Evolutionary conservation across 2,888 invertebrate species (phyloP).

Genomic region (Anorthoa munda): DNA sequence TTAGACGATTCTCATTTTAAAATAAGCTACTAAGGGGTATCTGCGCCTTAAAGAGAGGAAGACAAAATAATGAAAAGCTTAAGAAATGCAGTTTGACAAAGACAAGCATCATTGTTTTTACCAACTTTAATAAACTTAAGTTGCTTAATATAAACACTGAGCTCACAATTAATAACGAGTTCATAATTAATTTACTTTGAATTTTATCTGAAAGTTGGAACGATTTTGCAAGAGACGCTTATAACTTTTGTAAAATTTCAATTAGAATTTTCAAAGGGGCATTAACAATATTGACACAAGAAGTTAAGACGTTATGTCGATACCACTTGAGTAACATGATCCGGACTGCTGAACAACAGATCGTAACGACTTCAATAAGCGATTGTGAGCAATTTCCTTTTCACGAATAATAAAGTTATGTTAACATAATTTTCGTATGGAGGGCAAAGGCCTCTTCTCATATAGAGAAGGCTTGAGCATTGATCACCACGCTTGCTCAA

Average conservation of each 20-base stretch:
- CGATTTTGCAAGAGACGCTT: slow-evolving; percentile 16
- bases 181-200: slow-evolving; percentile 54
- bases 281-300: slow-evolving; percentile 43
- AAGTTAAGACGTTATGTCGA: slow-evolving; percentile 46
- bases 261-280: slow-evolving; percentile 44
- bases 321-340: slow-evolving; percentile 30
- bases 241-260: slow-evolving; percentile 40
- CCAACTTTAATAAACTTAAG: slow-evolving; percentile 11
- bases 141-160: slow-evolving; percentile 7
- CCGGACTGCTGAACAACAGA: slow-evolving; percentile 18
- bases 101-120: neutral
- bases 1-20: no score
- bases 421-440: neutral
- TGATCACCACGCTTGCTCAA: no score
- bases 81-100: slow-evolving; percentile 22
- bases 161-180: slow-evolving; percentile 25
- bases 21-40: no score
- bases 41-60: neutral
- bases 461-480: no score
- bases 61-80: neutral
- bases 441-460: no score
- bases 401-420: slow-evolving; percentile 17
- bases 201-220: slow-evolving; percentile 47
- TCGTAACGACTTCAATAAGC: slow-evolving; percentile 1
- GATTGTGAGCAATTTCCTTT: slow-evolving; percentile 19